Conservation (phyloP, 2,888 invertebrate species). For the Euzetes globulus region DNA sequence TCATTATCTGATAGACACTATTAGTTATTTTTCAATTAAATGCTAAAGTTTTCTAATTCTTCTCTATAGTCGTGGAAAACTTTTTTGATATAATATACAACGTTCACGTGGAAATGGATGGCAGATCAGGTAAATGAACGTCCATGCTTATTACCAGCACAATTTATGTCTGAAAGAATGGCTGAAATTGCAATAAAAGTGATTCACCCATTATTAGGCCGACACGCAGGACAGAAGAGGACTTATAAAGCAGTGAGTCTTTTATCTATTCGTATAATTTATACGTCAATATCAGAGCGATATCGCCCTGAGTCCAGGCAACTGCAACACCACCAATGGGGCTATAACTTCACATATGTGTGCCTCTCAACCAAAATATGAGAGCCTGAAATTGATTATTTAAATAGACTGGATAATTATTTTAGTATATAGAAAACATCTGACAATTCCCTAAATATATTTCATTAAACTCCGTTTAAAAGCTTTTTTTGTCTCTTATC, state of each 20-base stretch:
- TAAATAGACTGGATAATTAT: too few relatives aligned
- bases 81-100: slow-evolving; percentile 95
- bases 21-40: too few relatives aligned
- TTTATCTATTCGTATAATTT: not conserved
- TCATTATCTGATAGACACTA: not conserved
- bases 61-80: slow-evolving; percentile 69
- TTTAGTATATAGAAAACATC: too few relatives aligned
- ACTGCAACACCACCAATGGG: not conserved
- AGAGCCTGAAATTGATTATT: too few relatives aligned
- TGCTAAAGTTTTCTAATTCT: not conserved
- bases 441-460: too few relatives aligned
- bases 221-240: slow-evolving; percentile 90
- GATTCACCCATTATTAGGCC: not conserved
- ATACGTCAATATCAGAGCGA: too few relatives aligned
- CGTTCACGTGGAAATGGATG: slow-evolving; percentile 88
- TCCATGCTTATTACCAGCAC: not conserved
- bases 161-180: not conserved
- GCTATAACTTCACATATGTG: too few relatives aligned
- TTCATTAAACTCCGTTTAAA: too few relatives aligned
- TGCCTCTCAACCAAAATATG: too few relatives aligned
- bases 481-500: too few relatives aligned
- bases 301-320: too few relatives aligned
- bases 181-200: not conserved
- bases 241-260: slow-evolving; percentile 85
- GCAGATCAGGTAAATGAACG: slow-evolving; percentile 62